Evolutionary conservation across 2,113 vertebrate genomes (phyloP).

Genomic region (Dicrurus megarhynchus): DNA sequence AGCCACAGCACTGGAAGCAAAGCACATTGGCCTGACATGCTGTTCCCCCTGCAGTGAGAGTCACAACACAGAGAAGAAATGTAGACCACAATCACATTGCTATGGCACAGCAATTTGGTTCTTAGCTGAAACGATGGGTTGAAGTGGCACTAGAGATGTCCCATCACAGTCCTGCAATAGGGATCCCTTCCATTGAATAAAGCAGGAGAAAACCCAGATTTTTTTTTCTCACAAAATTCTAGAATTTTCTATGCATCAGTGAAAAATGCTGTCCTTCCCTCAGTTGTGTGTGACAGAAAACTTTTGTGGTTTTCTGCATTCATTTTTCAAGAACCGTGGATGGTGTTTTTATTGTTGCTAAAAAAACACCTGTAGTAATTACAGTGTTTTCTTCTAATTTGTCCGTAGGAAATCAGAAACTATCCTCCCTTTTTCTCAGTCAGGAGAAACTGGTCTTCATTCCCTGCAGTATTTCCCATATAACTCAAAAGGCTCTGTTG

Average conservation of each 20-base stretch:
- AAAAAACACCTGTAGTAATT: background rate
- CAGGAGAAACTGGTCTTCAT: background rate
- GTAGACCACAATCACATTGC: background rate
- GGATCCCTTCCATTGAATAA: background rate
- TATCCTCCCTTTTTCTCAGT: background rate
- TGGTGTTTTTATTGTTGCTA: background rate
- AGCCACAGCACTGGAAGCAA: background rate
- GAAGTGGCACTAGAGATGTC: background rate
- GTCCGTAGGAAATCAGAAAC: background rate
- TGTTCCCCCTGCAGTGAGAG: background rate
- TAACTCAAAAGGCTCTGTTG: background rate
- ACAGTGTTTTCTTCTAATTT: background rate
- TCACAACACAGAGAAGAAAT: background rate
- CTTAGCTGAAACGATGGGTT: background rate
- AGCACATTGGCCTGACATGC: rapidly evolving
- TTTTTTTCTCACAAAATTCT: background rate
- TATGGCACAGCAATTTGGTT: background rate
- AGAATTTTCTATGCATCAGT: background rate
- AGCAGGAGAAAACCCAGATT: background rate
- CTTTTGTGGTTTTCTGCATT: background rate
- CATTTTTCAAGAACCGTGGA: background rate
- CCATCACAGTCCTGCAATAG: background rate
- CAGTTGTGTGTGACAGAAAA: background rate
- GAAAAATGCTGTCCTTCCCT: background rate
- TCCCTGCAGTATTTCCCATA: background rate